Percentiles rank a stretch among this genome's conserved stretches.
Evolutionary conservation across 2,113 vertebrate genomes (phyloP).

Genomic region (Polyodon spathula): DNA sequence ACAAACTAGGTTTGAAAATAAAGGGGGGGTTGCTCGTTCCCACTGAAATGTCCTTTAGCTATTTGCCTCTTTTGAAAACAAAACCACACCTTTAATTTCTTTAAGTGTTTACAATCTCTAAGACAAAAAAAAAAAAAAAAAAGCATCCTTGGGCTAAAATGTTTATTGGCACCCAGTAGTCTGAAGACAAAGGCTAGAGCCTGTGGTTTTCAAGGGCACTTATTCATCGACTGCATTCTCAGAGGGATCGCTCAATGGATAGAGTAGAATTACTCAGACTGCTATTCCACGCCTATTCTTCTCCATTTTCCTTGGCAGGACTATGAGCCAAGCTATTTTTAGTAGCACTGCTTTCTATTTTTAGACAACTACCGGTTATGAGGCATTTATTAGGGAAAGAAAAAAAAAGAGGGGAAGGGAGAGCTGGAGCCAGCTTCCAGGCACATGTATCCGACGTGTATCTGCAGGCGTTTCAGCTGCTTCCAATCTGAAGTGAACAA

Average conservation of each 20-base stretch:
- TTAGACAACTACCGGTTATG: constrained; percentile 84
- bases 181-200: constrained; percentile 67
- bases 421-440: constrained; percentile 43
- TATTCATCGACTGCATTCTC: constrained; percentile 59
- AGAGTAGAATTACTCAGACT: constrained; percentile 71
- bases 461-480: constrained; percentile 69
- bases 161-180: constrained; percentile 76
- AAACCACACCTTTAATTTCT: constrained; percentile 55
- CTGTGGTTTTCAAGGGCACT: constrained; percentile 70
- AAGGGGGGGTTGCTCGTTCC: background rate
- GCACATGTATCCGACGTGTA: constrained; percentile 65
- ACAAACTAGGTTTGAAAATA: background rate
- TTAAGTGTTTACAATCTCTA: constrained; percentile 58
- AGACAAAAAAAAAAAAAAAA: constrained; percentile 39
- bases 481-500: constrained; percentile 63
- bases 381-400: constrained; percentile 79
- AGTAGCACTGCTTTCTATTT: constrained; percentile 84
- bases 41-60: constrained; percentile 8
- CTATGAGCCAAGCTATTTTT: constrained; percentile 84
- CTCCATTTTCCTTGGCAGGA: constrained; percentile 84
- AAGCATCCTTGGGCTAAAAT: constrained; percentile 71
- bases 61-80: constrained; percentile 38
- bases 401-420: constrained; percentile 47
- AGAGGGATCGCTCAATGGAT: constrained; percentile 76
- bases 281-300: constrained; percentile 84